Evolutionary conservation across 2,888 invertebrate species (phyloP).

Genomic region (Cephus sareptanus): DNA sequence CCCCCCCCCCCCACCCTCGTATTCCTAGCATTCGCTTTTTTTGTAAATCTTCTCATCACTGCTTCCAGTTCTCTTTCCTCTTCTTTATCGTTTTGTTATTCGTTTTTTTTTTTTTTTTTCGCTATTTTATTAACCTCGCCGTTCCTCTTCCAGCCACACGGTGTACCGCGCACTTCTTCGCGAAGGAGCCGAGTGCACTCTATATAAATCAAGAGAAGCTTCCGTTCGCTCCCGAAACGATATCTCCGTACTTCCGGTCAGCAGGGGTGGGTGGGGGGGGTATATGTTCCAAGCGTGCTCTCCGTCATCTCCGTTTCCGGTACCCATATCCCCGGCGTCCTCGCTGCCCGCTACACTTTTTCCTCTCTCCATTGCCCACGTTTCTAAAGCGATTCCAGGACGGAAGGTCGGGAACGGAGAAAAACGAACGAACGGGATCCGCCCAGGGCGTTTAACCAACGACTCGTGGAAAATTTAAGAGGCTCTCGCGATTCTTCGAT

Average conservation of each 20-base stretch:
- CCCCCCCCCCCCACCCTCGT: background rate
- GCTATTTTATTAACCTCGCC: background rate
- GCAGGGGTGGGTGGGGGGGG: conserved; percentile 7
- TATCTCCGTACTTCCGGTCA: conserved; percentile 46
- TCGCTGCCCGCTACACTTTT: background rate
- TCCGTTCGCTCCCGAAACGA: conserved; percentile 38
- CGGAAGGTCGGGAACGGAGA: background rate
- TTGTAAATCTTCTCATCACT: background rate
- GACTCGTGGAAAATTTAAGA: conserved; percentile 18
- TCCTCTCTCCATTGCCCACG: background rate
- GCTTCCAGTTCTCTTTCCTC: background rate
- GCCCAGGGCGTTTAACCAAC: conserved; percentile 19
- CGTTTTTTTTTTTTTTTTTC: conserved; percentile 8
- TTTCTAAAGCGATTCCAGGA: background rate
- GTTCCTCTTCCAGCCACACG: background rate
- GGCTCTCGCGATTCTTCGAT: conserved; percentile 7
- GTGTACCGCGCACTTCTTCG: background rate
- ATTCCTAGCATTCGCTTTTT: background rate
- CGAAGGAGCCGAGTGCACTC: conserved; percentile 29
- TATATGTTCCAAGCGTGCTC: conserved; percentile 29
- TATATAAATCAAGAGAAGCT: conserved; percentile 44
- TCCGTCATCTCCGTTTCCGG: conserved; percentile 43
- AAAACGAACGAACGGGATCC: conserved; percentile 13
- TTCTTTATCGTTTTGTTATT: background rate
- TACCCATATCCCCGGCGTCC: conserved; percentile 10